Evolutionary conservation across 2,888 invertebrate genomes (phyloP).

Genomic region (Ophion costatus): DNA sequence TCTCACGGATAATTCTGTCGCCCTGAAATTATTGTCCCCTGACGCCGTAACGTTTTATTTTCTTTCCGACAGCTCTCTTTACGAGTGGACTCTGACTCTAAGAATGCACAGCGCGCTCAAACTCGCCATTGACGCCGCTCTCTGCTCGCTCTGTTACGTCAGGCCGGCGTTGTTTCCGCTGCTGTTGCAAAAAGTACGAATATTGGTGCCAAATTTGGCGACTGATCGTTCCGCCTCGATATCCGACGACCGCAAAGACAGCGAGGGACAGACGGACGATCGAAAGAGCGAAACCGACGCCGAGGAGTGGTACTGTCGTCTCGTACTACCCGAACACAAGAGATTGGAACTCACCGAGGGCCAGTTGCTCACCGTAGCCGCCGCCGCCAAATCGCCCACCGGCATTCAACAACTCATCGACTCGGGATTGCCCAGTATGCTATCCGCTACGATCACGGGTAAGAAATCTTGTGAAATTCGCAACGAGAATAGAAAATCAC

Average conservation of each 20-base stretch:
- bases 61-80: slow-evolving; percentile 85
- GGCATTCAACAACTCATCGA: slow-evolving; percentile 91
- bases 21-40: not conserved
- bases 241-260: slow-evolving; percentile 86
- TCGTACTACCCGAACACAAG: slow-evolving; percentile 85
- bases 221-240: slow-evolving; percentile 85
- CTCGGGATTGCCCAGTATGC: slow-evolving; percentile 88
- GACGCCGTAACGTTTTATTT: slow-evolving; percentile 1
- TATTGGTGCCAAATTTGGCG: slow-evolving; percentile 85
- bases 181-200: slow-evolving; percentile 90
- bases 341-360: slow-evolving; percentile 86
- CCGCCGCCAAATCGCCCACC: slow-evolving; percentile 92
- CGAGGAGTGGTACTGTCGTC: slow-evolving; percentile 86
- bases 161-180: slow-evolving; percentile 91
- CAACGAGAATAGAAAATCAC: not conserved
- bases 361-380: slow-evolving; percentile 90
- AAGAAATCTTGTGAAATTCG: not conserved
- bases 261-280: slow-evolving; percentile 89
- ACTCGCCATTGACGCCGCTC: slow-evolving; percentile 92
- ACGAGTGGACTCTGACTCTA: slow-evolving; percentile 90
- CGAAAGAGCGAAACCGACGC: slow-evolving; percentile 85
- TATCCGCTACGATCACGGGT: slow-evolving; percentile 86
- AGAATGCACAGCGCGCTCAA: slow-evolving; percentile 90
- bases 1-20: not conserved
- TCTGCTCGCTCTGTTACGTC: slow-evolving; percentile 94